Evolutionary conservation across 2,113 vertebrate species (phyloP), one percentile per base, ranked within the genome.

Genomic region (Myrmecophaga tridactyla): DNA sequence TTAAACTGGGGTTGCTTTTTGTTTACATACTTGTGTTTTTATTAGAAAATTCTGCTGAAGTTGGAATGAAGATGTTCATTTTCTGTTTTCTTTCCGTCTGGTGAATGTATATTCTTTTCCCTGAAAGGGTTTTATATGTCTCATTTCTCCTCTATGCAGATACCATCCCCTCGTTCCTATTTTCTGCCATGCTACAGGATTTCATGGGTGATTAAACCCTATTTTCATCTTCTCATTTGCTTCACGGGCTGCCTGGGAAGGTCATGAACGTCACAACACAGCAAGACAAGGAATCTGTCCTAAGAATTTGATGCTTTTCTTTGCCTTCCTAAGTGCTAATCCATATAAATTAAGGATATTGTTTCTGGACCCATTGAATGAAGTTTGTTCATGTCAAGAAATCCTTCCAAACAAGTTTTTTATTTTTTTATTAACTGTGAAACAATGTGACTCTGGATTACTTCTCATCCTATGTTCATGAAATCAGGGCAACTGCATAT

Each of bases 391-490:
- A 62, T 4, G 10, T 0, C 1, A 10, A 39, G 20, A 72, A 17
- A 51, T 17, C 4, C 34, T 34, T 18, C 41, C 27, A 41, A 65
- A 34, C 23, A 3, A 7, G 8, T 8, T 46, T 53, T 17, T 5
- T 48, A 11, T 48, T 48, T 7, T 48, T 48, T n/a, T n/a, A 17
- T 31, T 29, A 21, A 21, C 11, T 2, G 0, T 0, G 5, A 58
- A 14, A 12, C 7, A 9, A 1, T 3, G 0, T 7, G 23, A 12
- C 51, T 2, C 27, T 31, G 15, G 0, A 18, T 48, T 23, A 29
- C 21, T 4, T 29, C 36, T 27, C 0, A 3, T 5, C 41, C 43
- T 29, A 27, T 31, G 3, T n/a, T 76, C 43, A 36, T 7, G 2
- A 73, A 75, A 56, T 27, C 76, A 53, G 39, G 43, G n/a, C 3